phyloP scores from a whole-genome alignment of 2,113 vertebrate genomes.

The Dicaeum eximium region DNA sequence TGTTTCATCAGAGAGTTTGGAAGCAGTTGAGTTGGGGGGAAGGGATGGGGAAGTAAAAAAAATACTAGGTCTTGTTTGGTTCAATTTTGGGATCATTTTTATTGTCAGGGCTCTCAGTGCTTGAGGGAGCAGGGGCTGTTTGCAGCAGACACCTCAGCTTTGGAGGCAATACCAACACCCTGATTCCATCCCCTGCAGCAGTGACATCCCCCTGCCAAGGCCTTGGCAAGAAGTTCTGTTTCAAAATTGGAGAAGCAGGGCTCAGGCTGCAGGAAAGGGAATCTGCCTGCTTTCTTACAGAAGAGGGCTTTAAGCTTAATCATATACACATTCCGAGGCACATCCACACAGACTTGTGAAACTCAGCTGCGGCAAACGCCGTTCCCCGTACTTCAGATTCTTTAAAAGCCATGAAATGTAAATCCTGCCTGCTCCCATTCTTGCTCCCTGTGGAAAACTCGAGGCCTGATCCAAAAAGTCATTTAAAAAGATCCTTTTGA shows the following conservation, averaged over 20 bases:
- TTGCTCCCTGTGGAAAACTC: not conserved
- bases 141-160: not conserved
- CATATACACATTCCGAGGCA: not conserved
- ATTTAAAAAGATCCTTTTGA: not conserved
- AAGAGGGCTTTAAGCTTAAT: not conserved
- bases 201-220: not conserved
- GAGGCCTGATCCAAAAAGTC: not conserved
- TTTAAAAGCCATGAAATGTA: not conserved
- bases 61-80: not conserved
- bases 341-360: not conserved
- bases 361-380: not conserved
- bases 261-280: not conserved
- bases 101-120: not conserved
- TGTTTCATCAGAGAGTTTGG: not conserved
- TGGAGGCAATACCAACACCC: not conserved
- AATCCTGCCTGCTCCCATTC: not conserved
- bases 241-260: not conserved
- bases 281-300: not conserved
- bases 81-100: not conserved
- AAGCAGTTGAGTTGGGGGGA: not conserved
- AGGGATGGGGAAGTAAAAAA: fast-evolving
- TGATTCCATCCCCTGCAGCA: not conserved
- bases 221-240: not conserved
- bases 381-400: not conserved
- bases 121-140: not conserved